Base-by-base conservation (phyloP, 2,888 invertebrate genomes). In the Willowsia nigromaculata region DNA sequence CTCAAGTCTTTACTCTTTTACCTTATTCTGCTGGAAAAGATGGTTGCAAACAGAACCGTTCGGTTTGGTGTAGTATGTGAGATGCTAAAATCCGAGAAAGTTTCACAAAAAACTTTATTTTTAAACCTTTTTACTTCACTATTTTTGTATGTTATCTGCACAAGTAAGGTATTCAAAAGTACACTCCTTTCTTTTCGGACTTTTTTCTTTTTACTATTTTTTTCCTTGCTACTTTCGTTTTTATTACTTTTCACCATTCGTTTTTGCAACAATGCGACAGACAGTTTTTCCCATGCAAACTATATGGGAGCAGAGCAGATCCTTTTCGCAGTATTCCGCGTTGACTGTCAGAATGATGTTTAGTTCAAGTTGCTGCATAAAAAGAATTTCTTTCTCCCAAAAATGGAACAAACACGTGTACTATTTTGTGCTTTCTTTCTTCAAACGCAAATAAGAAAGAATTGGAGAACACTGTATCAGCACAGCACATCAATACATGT, bases 181-280 rank as follows among this genome's bases (percentile, higher is more conserved):
- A 9, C 40, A 33, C 22, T 59, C 62, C 25, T 33, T 65, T 53
- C 2, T 62, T 59, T 30, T 76, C 0, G 15, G 25, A 18, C 5
- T 71, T 25, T 18, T 43, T 71, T 56, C 76, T 22, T 30, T 50
- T 59, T 71, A 56, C 18, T 56, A 37, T 71, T 81, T 86, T 47
- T 81, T 40, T 87, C 68, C 68, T 50, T 22, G 15, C 18, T 25
- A n/a, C 18, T 15, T 47, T 74, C 22, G 59, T 47, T 43, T 59
- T 59, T 59, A 43, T 25, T 71, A 33, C 37, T 53, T 50, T 50
- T 76, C 78, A 65, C 43, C 76, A 59, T 71, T 37, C 37, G 56
- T 62, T 83, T 84, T 85, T 37, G 78, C 85, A 86, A 80, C 65
- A 78, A 65, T n/a, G 62, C 65, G 18, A 80, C 78, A 86, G 37